A percentile compares a stretch with the other conserved stretches of the same genome.
Evolutionary conservation across 1,140 invertebrate species (phyloP).

Genomic region (Aphelinus certus): DNA sequence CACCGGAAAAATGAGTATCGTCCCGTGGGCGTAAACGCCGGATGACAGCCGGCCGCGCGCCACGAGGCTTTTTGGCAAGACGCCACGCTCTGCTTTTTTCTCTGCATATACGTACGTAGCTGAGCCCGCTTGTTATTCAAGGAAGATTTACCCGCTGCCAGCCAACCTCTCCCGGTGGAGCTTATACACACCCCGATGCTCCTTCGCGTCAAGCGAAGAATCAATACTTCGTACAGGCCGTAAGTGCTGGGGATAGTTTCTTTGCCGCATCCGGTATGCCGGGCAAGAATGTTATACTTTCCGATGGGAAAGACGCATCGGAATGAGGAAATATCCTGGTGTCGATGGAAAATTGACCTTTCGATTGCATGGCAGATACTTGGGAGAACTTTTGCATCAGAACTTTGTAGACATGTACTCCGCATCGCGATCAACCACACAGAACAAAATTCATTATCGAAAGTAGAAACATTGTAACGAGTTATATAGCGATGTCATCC

Average conservation of each 20-base stretch:
- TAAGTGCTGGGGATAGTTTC: neutral
- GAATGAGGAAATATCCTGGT: too few species aligned
- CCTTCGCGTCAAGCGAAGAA: neutral
- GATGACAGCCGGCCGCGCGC: neutral
- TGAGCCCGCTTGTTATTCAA: neutral
- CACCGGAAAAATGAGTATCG: neutral
- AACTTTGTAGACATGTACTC: too few species aligned
- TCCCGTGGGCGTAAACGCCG: constrained; percentile 3
- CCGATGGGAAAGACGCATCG: too few species aligned
- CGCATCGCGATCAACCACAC: too few species aligned
- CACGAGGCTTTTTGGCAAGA: constrained; percentile 23
- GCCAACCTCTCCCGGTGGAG: neutral
- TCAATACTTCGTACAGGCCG: neutral
- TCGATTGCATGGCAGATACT: too few species aligned
- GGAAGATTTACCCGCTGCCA: constrained; percentile 12
- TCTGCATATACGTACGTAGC: neutral
- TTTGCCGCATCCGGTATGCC: too few species aligned
- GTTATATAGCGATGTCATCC: too few species aligned
- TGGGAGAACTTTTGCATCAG: too few species aligned
- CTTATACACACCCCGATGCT: neutral
- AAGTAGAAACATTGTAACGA: too few species aligned
- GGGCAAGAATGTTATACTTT: too few species aligned
- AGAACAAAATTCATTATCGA: too few species aligned
- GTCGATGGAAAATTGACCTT: too few species aligned
- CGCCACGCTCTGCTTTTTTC: constrained; percentile 3